Base-by-base conservation (phyloP, 2,113 vertebrate species). In the Rutilus rutilus region DNA sequence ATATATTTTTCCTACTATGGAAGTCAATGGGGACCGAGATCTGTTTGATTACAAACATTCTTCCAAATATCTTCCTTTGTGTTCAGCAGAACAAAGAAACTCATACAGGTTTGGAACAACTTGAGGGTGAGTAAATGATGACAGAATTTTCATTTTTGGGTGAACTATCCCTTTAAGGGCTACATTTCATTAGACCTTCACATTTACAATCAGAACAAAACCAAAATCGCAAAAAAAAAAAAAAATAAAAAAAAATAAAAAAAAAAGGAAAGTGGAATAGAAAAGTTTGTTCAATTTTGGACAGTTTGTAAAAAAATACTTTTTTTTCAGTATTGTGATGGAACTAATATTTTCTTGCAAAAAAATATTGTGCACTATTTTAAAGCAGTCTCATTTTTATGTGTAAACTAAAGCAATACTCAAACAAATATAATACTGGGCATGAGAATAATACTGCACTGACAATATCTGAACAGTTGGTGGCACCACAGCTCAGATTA, bases 391-490 rank as follows among this genome's bases (percentile, higher is more conserved):
- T 6, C 12, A n/a, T 45, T 17, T 9, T 19, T 2, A 54, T 54
- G 15, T 42, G 5, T 23, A 74, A 33, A 33, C 33, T 33, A 33
- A 74, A 45, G 71, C 21, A 23, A 7, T 14, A 1, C 25, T 30
- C 11, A 30, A 30, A 64, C 15, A 60, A 11, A n/a, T 62, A n/a
- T 62, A 10, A 62, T 11, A n/a, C 23, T 25, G 59, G 23, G 23
- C 17, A 12, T 84, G n/a, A 47, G 4, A 30, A 42, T 60, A 8
- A 39, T 47, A 27, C n/a, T 85, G 57, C 67, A 86, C 81, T 86
- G 54, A 80, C 85, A 27, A 12, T 62, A 50, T 59, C 65, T 74
- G 81, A 3, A 57, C 87, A 84, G 85, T 59, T 50, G 87, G 81
- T 75, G 87, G 87, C 87, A 47, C 65, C 86, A 62, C 23, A 64